Evolutionary conservation across 2,797 vertebrate species (phyloP), one percentile per base, ranked within the genome.

Genomic region (Simalia tracyae): DNA sequence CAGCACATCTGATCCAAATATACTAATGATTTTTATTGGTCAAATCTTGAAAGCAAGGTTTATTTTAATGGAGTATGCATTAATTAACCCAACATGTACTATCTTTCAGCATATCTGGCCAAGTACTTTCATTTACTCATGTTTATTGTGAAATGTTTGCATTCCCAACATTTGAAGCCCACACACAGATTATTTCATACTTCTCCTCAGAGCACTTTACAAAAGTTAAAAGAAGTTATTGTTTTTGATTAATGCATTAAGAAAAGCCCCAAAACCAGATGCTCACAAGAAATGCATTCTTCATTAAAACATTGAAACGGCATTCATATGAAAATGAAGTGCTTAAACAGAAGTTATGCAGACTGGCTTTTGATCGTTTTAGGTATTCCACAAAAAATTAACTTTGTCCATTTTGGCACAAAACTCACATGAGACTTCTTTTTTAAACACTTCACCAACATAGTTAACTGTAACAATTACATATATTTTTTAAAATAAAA

Each of bases 101-200:
- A 99, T 99, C 99, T 99, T 97, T 97, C 98, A 97, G 98, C 95
- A 97, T 97, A 98, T 99, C 98, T 98, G 97, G 99, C 99, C 98
- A 98, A 98, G 97, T 98, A 98, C 98, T 98, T 98, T 98, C 98
- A 98, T 99, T 99, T 98, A 99, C 99, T 98, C 98, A 98, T 99
- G 98, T 99, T 99, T 99, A 99, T 99, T 99, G 98, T 99, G 98
- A 99, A 99, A 99, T 99, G 99, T 99, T 99, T 99, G 99, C 98
- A 98, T 99, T 99, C 98, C 98, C 98, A 98, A 98, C 98, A 98
- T 98, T 98, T 97, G 98, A 96, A 97, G 98, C 98, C 99, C 99
- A 99, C 99, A 99, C 99, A 99, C 99, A 98, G 98, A 99, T 98
- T 98, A 98, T 98, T 99, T 98, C 98, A 98, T 99, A 98, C 98